Evolutionary conservation across 2,797 vertebrate species (phyloP), one percentile per base, ranked within the genome.

Genomic region (Agapornis canus): DNA sequence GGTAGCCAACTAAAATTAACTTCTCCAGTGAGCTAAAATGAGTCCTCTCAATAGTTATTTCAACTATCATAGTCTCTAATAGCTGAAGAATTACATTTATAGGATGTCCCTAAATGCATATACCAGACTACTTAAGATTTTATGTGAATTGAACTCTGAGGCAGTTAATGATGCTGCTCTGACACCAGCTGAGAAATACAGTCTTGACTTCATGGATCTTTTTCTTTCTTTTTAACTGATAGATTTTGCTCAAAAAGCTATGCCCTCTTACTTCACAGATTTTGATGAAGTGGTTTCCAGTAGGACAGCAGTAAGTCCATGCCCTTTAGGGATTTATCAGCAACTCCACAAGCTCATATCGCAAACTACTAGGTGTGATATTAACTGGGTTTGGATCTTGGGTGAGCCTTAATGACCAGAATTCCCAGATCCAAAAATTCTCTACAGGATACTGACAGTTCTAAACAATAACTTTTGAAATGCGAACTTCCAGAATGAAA

Each of bases 81-180:
- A 91, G 45, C 79, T 84, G 39, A 59, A 45, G 47, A 91, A 90
- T 72, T 31, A 0, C 70, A 86, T 89, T 91, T 96, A 69, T 37
- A 96, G 51, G 72, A 42, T 25, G 69, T 26, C 35, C 35, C 27
- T 64, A 17, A 92, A 39, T 71, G 13, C 54, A n/a, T 47, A 57
- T 81, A 83, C 4, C 59, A 82, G 37, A 72, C 68, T 85, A 82
- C 82, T 88, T 84, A 49, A 65, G 18, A 77, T 73, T 59, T 64
- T 57, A 54, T 79, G 29, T 3, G 1, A 82, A 92, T 60, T 70
- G 35, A 81, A 90, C 70, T 95, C 72, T 76, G 91, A 70, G 43
- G 90, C 29, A 17, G 29, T 47, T 63, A 47, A 42, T 52, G 76
- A 79, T 7, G n/a, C 59, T 32, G 47, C 45, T 89, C 31, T 63